Base-by-base conservation (phyloP, 1,140 invertebrate genomes). In the Ephestia elutella region DNA sequence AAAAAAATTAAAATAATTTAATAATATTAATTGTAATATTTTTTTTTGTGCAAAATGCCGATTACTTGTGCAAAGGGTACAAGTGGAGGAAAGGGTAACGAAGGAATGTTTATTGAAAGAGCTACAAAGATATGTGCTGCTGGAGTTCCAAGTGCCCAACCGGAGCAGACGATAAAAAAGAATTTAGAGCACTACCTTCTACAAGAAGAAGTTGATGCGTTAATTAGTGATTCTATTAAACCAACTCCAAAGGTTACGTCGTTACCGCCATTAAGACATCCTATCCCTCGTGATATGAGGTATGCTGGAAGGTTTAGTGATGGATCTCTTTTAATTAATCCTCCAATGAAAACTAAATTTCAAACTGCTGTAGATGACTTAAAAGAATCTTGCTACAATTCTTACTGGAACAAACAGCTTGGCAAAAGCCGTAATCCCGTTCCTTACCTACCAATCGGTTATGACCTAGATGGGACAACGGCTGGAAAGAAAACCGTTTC, bases 341-440 rank as follows among this genome's bases (percentile, higher is more conserved):
- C 72, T 3, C 64, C 70, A 38, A 60, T 25, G 11, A 50, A 55
- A 57, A 53, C 30, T 19, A 60, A 59, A 49, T 25, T 86, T 58
- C 66, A 86, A 71, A 72, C 71, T 1, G 54, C 89, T 1, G 73
- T 82, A 48, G 65, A 70, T 19, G 86, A 90, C 55, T 62, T 90
- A 10, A 80, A 79, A 65, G 78, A 85, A 56, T 86, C 88, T 0
- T 56, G 68, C 7, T 89, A 87, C 63, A 55, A 57, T 10, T 85
- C 81, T 13, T 87, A 80, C 49, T 90, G 89, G 88, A 78, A 80
- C 35, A 74, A 78, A 58, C 49, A 64, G 35, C 17, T 87, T n/a
- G 88, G 88, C 1, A 73, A 70, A 65, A 15, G 60, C 18, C 65
- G 68, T 11, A 86, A 89, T 76, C 66, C 68, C 18, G 60, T 62